Conservation (phyloP, 1,140 invertebrate species). For the Apis cerana region DNA sequence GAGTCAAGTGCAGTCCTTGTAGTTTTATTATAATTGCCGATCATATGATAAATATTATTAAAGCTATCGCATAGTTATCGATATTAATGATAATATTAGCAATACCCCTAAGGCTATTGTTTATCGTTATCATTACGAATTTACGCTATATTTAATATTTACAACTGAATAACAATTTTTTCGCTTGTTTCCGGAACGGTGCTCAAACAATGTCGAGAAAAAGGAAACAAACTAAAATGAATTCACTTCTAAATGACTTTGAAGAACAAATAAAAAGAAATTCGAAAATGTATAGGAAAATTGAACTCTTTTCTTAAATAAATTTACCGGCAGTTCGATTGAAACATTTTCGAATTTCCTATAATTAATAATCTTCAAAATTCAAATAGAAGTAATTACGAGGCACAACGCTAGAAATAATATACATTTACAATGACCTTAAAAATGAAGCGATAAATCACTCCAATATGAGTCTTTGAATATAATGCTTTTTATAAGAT, state of each 20-base stretch:
- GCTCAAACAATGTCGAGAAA: conserved; percentile 46
- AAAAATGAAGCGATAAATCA: conserved; percentile 38
- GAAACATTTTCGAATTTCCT: conserved; percentile 27
- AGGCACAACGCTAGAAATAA: conserved; percentile 55
- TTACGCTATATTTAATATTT: conserved; percentile 80
- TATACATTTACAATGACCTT: conserved; percentile 60
- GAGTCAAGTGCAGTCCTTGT: conserved; percentile 48
- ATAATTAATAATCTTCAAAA: conserved; percentile 30
- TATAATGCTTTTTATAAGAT: conserved; percentile 48
- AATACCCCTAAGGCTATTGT: conserved; percentile 73
- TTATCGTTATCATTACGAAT: conserved; percentile 70
- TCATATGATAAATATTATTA: conserved; percentile 71
- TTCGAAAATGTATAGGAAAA: conserved; percentile 3
- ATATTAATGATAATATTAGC: conserved; percentile 74
- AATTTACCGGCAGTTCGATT: conserved; percentile 14
- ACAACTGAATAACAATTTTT: conserved; percentile 77
- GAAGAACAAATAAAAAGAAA: conserved; percentile 27
- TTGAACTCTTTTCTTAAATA: conserved; percentile 23
- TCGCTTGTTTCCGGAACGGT: conserved; percentile 61
- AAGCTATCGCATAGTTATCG: conserved; percentile 76
- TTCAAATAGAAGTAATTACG: conserved; percentile 48
- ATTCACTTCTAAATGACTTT: conserved; percentile 41
- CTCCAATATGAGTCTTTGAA: conserved; percentile 52
- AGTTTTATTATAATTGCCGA: conserved; percentile 59
- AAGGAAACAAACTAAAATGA: conserved; percentile 42